A percentile compares a stretch with the other conserved stretches of the same genome.
Evolutionary conservation across 1,140 invertebrate species (phyloP).

Genomic region (Manduca sexta): DNA sequence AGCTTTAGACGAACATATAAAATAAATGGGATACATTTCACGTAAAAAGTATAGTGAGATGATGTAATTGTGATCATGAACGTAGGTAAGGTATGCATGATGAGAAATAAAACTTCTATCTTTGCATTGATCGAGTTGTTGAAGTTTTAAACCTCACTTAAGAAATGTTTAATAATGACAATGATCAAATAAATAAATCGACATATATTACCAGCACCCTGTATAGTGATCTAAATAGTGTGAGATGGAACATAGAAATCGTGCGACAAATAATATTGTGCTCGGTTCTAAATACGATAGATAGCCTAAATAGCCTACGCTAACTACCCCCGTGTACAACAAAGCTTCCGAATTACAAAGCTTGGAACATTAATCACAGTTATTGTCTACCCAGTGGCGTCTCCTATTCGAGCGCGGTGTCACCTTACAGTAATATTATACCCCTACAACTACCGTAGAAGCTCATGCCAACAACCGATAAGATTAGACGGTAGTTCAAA

Average conservation of each 20-base stretch:
- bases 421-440: slow-evolving; percentile 36
- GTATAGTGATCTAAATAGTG: slow-evolving; percentile 19
- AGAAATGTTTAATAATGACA: slow-evolving; percentile 6
- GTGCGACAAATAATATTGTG: slow-evolving; percentile 56
- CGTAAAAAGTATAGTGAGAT: slow-evolving; percentile 8
- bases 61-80: no score
- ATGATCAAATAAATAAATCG: slow-evolving; percentile 1
- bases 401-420: slow-evolving; percentile 52
- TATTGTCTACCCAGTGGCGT: slow-evolving; percentile 31
- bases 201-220: slow-evolving; percentile 29
- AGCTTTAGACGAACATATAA: slow-evolving; percentile 27
- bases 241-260: slow-evolving; percentile 35
- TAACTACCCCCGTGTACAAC: slow-evolving; percentile 26
- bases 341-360: slow-evolving; percentile 21
- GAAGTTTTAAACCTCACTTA: slow-evolving; percentile 8
- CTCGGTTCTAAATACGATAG: slow-evolving; percentile 34
- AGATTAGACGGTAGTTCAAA: slow-evolving; percentile 43
- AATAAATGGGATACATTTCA: slow-evolving; percentile 1
- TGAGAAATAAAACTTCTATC: no score
- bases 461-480: slow-evolving; percentile 57
- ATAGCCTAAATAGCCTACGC: slow-evolving; percentile 34
- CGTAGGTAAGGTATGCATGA: no score
- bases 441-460: slow-evolving; percentile 41
- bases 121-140: no score
- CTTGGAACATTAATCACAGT: slow-evolving; percentile 34